Evolutionary conservation across 2,888 invertebrate genomes (phyloP).

Genomic region (Sesia apiformis): DNA sequence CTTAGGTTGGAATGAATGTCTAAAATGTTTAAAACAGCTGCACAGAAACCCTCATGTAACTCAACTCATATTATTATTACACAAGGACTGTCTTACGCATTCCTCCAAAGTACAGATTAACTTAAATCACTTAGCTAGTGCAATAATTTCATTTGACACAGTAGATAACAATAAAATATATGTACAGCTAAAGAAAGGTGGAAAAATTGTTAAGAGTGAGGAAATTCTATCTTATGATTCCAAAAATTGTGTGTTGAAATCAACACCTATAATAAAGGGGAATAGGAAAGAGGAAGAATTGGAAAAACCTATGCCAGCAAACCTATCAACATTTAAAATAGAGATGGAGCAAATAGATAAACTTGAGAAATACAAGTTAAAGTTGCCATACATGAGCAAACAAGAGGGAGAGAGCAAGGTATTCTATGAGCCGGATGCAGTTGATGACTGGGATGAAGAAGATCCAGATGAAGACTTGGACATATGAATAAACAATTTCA

Average conservation of each 20-base stretch:
- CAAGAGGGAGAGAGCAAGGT: constrained; percentile 76
- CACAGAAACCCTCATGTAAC: constrained; percentile 26
- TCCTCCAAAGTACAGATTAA: constrained; percentile 46
- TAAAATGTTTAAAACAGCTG: constrained; percentile 32
- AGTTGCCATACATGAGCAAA: constrained; percentile 77
- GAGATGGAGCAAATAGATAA: constrained; percentile 77
- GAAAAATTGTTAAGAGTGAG: constrained; percentile 65
- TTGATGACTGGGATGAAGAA: constrained; percentile 89
- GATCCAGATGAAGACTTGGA: constrained; percentile 91
- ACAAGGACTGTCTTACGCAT: constrained; percentile 62
- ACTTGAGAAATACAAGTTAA: constrained; percentile 71
- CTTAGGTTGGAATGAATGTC: constrained; percentile 47
- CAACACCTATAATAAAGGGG: constrained; percentile 32
- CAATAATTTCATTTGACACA: constrained; percentile 39
- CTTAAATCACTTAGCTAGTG: constrained; percentile 61
- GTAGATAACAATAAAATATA: constrained; percentile 28
- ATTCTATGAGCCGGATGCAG: constrained; percentile 83
- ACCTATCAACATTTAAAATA: constrained; percentile 78
- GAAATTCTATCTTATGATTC: constrained; percentile 43
- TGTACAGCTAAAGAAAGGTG: constrained; percentile 64
- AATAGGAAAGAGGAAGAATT: constrained; percentile 34
- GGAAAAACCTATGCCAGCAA: constrained; percentile 49
- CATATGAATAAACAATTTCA: constrained; percentile 49
- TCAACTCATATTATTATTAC: constrained; percentile 52
- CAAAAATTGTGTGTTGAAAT: constrained; percentile 35